Base-by-base conservation (phyloP, 2,797 vertebrate species). In the Delichon dasypus region DNA sequence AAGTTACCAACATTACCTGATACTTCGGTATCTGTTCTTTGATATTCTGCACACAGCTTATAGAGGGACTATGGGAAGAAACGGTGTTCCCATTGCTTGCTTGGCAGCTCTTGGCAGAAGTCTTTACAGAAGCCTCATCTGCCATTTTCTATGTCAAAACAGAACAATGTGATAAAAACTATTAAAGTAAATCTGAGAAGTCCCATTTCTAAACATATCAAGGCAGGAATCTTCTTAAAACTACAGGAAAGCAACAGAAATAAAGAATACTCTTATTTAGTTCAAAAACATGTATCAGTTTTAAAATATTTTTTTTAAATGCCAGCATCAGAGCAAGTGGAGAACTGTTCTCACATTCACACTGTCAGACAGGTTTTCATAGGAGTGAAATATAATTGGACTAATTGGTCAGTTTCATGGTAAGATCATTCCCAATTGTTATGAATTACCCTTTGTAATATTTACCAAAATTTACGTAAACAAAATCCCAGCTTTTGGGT, bases 1-100 rank as follows among this genome's bases (percentile, higher is more conserved):
- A 47, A 73, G 20, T 47, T 91, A 75, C 3, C 10, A 68, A 42
- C 3, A 30, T 76, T 97, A 98, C 98, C 98, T 98, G 98, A 95
- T 98, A 98, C 82, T 98, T 98, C 3, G 98, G 98, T 68, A 98
- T 91, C 40, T 97, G 97, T 48, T 98, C 98, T 92, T 95, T 98
- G 22, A 94, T n/a, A 12, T 85, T 93, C 7, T 95, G 95, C 21
- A 92, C 67, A 47, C 85, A 95, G 34, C 75, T 94, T 27, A 94
- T 19, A 8, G 96, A 89, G 19, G 97, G 74, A 77, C 85, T 64
- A 17, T 94, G 95, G 42, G 94, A 88, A 74, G 96, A 97, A 93
- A 94, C 67, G 57, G 38, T 94, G 58, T 77, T 95, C 40, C 96
- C 92, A 76, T 70, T 68, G n/a, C 62, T 90, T 67, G 94, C 89